These are phyloP conservation scores for Metacarcinus magister DNA, from an alignment of 2,888 invertebrate species.

Conservation along the genomic window DNA sequence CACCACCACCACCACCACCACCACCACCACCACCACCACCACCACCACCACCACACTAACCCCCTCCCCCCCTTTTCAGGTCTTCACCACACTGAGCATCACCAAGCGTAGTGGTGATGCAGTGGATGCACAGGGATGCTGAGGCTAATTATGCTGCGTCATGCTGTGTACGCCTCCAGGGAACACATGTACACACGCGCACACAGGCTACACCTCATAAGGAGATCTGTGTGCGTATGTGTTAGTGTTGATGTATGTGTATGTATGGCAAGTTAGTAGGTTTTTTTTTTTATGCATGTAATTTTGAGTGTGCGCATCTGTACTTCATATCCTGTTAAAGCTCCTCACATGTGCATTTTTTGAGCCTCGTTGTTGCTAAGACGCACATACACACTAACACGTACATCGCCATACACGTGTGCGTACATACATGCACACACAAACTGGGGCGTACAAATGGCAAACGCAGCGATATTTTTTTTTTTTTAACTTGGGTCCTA, in stretches of 20 bases:
- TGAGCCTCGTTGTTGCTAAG: no score
- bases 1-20: not conserved
- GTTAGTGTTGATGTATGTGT: not conserved
- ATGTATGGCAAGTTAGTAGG: not conserved
- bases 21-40: not conserved
- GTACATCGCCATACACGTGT: not conserved
- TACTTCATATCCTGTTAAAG: no score
- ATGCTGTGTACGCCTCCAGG: not conserved
- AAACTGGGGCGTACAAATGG: not conserved
- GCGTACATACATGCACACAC: not conserved
- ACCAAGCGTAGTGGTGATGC: conserved; percentile 96
- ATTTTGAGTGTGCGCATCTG: no score
- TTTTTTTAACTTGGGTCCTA: not conserved
- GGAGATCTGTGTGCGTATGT: not conserved
- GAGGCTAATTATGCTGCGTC: conserved; percentile 89
- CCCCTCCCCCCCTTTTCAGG: conserved; percentile 83
- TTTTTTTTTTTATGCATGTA: no score
- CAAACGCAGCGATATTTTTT: not conserved
- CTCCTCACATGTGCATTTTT: no score
- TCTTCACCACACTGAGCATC: conserved; percentile 94
- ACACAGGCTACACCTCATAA: not conserved
- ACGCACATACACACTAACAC: not conserved
- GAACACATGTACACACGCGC: not conserved
- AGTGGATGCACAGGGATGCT: conserved; percentile 96
- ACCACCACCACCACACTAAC: not conserved